Conservation (phyloP, 2,888 invertebrate genomes). For the Tricholauxania praeusta region DNA sequence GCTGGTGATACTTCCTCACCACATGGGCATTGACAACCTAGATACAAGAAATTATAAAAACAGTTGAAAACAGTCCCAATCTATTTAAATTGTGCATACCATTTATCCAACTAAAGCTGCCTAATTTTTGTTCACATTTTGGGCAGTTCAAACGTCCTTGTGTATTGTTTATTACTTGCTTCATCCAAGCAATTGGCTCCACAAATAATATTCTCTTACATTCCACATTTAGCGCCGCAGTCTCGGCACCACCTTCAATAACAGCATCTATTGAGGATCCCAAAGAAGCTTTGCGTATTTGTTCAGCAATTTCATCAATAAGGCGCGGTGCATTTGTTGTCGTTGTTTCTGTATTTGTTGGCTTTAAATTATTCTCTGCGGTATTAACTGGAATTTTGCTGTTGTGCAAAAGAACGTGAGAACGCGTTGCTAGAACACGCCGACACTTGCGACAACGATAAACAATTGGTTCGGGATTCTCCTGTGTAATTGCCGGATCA, state of each 20-base stretch:
- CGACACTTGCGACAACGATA: constrained; percentile 88
- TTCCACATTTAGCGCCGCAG: constrained; percentile 56
- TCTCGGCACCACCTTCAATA: constrained; percentile 19
- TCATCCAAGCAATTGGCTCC: constrained; percentile 93
- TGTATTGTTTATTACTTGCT: constrained; percentile 73
- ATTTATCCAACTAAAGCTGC: constrained; percentile 92
- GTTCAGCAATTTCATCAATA: constrained; percentile 61
- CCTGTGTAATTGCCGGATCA: constrained; percentile 81
- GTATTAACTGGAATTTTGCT: constrained; percentile 5
- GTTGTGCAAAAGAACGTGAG: constrained; percentile 80
- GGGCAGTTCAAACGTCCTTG: constrained; percentile 90
- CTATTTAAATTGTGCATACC: constrained; percentile 69
- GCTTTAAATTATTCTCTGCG: background rate
- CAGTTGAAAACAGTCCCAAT: background rate
- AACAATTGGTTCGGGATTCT: constrained; percentile 84
- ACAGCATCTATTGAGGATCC: constrained; percentile 36
- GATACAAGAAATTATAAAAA: background rate
- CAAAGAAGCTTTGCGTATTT: constrained; percentile 58
- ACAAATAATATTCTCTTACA: constrained; percentile 86
- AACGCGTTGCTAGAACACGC: constrained; percentile 83
- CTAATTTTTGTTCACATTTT: constrained; percentile 86
- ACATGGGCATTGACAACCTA: constrained; percentile 90
- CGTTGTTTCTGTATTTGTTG: constrained; percentile 17
- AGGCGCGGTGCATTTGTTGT: constrained; percentile 48
- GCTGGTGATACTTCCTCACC: constrained; percentile 91